phyloP scores from a whole-genome alignment of 1,140 invertebrate species.

The Drosophila tropicalis region DNA sequence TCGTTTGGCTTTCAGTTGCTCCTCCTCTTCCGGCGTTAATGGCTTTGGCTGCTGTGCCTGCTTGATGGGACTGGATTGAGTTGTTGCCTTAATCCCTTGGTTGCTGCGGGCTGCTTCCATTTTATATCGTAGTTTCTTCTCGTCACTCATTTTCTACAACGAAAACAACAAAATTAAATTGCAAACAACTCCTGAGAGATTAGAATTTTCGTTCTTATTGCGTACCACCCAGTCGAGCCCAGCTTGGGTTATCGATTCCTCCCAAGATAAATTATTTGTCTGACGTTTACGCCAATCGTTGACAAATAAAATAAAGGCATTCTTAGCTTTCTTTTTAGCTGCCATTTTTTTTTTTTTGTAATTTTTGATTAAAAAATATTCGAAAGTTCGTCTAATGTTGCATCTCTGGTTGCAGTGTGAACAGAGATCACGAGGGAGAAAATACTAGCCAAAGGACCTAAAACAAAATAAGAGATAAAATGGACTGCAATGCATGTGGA shows the following conservation, averaged over 20 bases:
- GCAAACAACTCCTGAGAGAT: too few species aligned
- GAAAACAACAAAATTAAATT: neutral
- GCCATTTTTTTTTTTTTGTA: neutral
- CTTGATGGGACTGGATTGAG: neutral
- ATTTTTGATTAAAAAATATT: neutral
- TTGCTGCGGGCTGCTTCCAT: neutral
- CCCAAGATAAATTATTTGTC: neutral
- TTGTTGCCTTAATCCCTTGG: neutral
- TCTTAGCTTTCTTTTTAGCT: neutral
- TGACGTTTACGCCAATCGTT: neutral
- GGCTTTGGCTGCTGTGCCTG: neutral
- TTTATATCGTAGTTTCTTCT: slow-evolving; percentile 14
- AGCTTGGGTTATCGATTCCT: neutral
- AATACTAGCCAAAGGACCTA: neutral
- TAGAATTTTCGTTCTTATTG: neutral
- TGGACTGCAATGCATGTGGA: too few species aligned
- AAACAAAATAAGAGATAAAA: neutral
- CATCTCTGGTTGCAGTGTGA: neutral
- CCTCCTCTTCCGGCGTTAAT: neutral
- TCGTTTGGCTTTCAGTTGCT: neutral
- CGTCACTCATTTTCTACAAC: slow-evolving; percentile 5
- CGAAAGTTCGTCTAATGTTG: neutral
- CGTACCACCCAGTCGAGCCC: neutral
- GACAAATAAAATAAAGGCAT: neutral
- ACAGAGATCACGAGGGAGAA: neutral